These are phyloP conservation scores for Leptinotarsa texana DNA, from an alignment of 1,140 invertebrate genomes.

Conservation along the genomic window DNA sequence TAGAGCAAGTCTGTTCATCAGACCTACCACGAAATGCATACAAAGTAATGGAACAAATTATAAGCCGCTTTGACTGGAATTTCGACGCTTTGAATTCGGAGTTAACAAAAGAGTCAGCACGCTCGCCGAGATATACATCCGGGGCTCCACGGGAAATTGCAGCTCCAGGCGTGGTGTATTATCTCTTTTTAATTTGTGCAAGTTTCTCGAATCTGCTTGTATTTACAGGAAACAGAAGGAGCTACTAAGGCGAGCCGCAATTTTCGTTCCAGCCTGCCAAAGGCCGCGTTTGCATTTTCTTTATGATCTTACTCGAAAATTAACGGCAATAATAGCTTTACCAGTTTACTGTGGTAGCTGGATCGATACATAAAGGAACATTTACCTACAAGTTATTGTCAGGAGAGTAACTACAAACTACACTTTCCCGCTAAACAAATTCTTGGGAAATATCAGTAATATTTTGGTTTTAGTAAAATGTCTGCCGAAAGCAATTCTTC, in stretches of 20 bases:
- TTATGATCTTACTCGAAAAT: no score
- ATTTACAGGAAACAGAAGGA: conserved; percentile 3
- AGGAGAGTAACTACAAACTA: no score
- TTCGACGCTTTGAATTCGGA: conserved; percentile 3
- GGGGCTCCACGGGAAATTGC: background rate
- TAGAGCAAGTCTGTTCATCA: background rate
- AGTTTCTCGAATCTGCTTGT: background rate
- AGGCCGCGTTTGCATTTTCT: no score
- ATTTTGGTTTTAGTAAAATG: no score
- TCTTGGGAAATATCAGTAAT: no score
- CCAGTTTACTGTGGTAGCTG: no score
- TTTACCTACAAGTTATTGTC: no score
- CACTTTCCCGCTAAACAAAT: no score
- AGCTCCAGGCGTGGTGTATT: conserved; percentile 5
- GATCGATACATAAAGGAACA: no score
- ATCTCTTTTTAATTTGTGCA: conserved; percentile 6
- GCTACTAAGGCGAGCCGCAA: background rate
- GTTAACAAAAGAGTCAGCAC: background rate
- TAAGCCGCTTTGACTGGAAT: conserved; percentile 2
- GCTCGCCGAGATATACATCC: conserved; percentile 1
- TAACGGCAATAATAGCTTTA: no score
- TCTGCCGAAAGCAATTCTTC: no score
- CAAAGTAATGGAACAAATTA: conserved; percentile 8
- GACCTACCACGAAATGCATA: background rate
- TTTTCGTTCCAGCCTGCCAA: no score